Evolutionary conservation across 2,797 vertebrate species (phyloP), one percentile per base, ranked within the genome.

Genomic region (Lepilemur septentrionalis): DNA sequence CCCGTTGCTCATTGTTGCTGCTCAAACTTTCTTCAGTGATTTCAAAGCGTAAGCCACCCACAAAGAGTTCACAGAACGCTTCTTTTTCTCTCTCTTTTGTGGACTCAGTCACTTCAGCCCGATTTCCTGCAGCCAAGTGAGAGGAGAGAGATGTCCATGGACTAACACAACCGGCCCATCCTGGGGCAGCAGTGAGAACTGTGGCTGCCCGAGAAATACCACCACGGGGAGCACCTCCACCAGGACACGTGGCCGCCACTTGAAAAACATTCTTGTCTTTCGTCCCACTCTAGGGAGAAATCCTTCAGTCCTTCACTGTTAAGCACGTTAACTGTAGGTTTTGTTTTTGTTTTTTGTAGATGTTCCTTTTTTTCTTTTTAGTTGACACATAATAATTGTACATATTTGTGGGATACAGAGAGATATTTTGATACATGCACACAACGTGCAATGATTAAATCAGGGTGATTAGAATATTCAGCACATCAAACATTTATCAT

Each of bases 1-100:
- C 99, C 99, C 99, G 99, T 99, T 99, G 98, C 81, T 99, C 99
- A 0, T 99, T 99, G 83, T 99, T 98, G 98, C 98, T 99, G 94
- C 98, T 98, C 97, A 99, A 98, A 98, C 99, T 99, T 96, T 99
- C 99, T 97, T 99, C 99, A 97, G 99, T 99, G 48, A 99, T 99
- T 98, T 99, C 99, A 98, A 99, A 99, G 98, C 99, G 99, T 81
- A 99, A 98, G 81, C 99, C 99, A 0, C 99, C 99, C 98, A 99
- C 99, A 61, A 99, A 99, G 78, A 99, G 98, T 96, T 99, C 99
- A 94, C 99, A 98, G 94, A 99, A 99, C 96, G 99, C 99, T 96
- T 99, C 99, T 98, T 99, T 99, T 98, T 99, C 99, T 98, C 99
- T 99, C 98, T 99, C 97, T 14, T 92, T 65, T 65, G 63, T 15